Conservation (phyloP, 2,888 invertebrate species). For the Hypolimnas misippus region DNA sequence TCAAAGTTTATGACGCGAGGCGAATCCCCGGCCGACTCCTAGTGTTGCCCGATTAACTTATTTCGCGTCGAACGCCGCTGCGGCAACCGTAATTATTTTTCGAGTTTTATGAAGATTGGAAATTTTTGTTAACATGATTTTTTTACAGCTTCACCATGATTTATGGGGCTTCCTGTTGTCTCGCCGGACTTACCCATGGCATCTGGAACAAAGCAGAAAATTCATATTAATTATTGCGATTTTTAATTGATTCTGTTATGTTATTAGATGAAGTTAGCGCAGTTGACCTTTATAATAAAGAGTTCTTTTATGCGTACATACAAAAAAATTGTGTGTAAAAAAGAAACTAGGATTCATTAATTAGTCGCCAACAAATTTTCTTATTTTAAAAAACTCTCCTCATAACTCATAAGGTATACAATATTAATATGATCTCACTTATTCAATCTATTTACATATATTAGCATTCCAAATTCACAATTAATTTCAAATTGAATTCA, state of each 20-base stretch:
- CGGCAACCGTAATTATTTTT: constrained; percentile 73
- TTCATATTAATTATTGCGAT: constrained; percentile 36
- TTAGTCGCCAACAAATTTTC: too few species aligned
- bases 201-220: constrained; percentile 88
- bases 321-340: too few species aligned
- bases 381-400: too few species aligned
- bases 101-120: constrained; percentile 83
- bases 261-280: background rate
- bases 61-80: constrained; percentile 63
- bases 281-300: background rate
- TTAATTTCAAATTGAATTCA: background rate
- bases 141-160: constrained; percentile 67
- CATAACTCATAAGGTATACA: too few species aligned
- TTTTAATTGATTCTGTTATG: background rate
- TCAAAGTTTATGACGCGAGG: constrained; percentile 83
- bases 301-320: too few species aligned
- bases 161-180: constrained; percentile 70
- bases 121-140: constrained; percentile 72
- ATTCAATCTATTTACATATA: too few species aligned
- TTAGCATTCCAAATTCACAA: background rate
- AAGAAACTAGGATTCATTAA: too few species aligned
- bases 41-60: constrained; percentile 82
- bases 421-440: too few species aligned
- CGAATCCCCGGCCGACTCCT: constrained; percentile 80
- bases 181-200: constrained; percentile 88